phyloP scores from a whole-genome alignment of 2,113 vertebrate species.

The Psilopsiagon aymara region DNA sequence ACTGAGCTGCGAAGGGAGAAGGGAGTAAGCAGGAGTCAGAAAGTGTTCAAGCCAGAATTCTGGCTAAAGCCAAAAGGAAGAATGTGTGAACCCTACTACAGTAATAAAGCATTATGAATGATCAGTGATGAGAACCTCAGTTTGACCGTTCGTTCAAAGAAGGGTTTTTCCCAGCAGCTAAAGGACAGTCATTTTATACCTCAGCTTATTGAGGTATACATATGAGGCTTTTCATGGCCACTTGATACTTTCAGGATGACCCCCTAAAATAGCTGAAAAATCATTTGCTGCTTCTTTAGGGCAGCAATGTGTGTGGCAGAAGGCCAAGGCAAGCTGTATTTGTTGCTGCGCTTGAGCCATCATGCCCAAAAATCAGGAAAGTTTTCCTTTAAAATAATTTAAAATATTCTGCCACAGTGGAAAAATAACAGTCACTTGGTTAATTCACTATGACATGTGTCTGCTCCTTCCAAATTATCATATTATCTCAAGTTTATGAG shows the following conservation, averaged over 20 bases:
- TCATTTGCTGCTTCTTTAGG: not conserved
- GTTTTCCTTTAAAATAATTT: not conserved
- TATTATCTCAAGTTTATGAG: not conserved
- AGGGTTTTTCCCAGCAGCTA: not conserved
- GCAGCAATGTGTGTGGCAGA: not conserved
- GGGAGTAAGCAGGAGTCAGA: not conserved
- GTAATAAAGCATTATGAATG: not conserved
- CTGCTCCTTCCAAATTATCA: constrained; percentile 25
- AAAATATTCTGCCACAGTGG: not conserved
- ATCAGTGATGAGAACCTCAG: not conserved
- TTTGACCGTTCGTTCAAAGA: not conserved
- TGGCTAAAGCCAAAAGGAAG: not conserved
- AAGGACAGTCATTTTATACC: not conserved
- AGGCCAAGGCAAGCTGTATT: not conserved
- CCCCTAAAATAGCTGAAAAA: not conserved
- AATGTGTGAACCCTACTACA: not conserved
- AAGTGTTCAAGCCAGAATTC: not conserved
- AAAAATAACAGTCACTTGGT: not conserved
- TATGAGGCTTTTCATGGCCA: not conserved
- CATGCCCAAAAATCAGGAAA: not conserved
- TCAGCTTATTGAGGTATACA: not conserved
- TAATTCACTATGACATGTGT: constrained; percentile 10
- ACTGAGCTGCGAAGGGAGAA: not conserved
- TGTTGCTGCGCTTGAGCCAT: not conserved
- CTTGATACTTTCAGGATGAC: not conserved